A percentile compares a stretch with the other conserved stretches of the same genome.
phyloP scores from a whole-genome alignment of 2,113 vertebrate genomes.

The Petroica traversi region DNA sequence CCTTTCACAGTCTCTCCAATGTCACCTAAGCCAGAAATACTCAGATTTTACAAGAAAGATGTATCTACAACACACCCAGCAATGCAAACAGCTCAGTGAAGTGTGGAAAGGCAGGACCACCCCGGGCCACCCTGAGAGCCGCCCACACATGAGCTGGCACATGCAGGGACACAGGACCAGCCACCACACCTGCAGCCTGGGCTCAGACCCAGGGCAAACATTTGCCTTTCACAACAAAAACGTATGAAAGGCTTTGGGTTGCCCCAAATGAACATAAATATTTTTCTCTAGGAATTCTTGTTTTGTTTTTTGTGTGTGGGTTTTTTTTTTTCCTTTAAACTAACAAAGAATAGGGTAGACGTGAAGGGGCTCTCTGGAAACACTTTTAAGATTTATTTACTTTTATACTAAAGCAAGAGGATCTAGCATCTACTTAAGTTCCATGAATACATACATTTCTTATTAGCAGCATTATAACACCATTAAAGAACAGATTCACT shows the following conservation, averaged over 20 bases:
- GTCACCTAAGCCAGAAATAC: not conserved
- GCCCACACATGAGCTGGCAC: rapidly evolving
- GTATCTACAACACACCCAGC: rapidly evolving
- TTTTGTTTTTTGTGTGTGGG: not conserved
- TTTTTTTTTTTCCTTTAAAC: not conserved
- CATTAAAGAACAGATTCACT: not conserved
- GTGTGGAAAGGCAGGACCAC: not conserved
- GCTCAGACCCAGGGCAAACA: not conserved
- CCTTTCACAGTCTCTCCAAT: not conserved
- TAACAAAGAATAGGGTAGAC: not conserved
- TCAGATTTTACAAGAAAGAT: not conserved
- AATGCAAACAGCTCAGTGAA: not conserved
- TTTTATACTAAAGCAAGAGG: not conserved
- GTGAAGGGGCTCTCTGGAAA: not conserved
- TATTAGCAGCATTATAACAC: not conserved
- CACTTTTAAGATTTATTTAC: not conserved
- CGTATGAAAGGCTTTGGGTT: not conserved
- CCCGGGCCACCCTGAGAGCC: not conserved
- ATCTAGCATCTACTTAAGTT: not conserved
- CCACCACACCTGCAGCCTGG: not conserved
- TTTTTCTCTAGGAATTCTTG: not conserved
- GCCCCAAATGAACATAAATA: not conserved
- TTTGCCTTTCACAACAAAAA: conserved; percentile 13
- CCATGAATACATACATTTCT: not conserved
- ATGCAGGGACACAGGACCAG: not conserved